Evolutionary conservation across 2,888 invertebrate genomes (phyloP).

Genomic region (Cyrtodaria siliqua): DNA sequence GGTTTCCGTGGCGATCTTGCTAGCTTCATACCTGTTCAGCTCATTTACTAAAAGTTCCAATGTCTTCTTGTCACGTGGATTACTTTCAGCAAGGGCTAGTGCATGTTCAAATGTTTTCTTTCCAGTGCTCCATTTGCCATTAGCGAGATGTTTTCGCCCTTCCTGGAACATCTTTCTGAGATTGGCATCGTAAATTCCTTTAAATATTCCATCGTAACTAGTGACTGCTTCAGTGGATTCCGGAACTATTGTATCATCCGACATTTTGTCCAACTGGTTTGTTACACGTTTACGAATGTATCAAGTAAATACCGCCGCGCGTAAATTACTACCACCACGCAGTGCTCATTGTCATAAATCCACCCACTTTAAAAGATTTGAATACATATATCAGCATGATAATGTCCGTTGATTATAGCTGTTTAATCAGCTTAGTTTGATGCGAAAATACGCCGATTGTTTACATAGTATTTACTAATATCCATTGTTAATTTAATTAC

Average conservation of each 20-base stretch:
- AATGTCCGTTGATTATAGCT: no score
- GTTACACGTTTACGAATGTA: no score
- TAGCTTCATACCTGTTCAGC: constrained; percentile 48
- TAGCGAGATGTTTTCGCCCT: constrained; percentile 53
- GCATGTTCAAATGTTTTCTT: constrained; percentile 48
- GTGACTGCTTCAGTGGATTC: constrained; percentile 56
- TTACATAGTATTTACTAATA: no score
- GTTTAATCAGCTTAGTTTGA: no score
- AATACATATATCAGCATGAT: no score
- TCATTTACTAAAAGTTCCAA: constrained; percentile 58
- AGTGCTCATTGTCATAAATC: no score
- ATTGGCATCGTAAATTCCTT: constrained; percentile 63
- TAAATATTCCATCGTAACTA: constrained; percentile 74
- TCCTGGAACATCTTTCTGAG: constrained; percentile 57
- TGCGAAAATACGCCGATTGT: no score
- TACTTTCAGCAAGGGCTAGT: constrained; percentile 25
- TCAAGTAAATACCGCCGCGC: no score
- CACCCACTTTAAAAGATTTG: no score
- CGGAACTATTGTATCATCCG: not conserved
- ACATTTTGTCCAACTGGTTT: no score
- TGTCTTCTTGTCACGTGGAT: constrained; percentile 57
- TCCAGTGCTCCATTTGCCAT: constrained; percentile 52
- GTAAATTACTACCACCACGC: no score
- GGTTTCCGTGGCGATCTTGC: constrained; percentile 39
- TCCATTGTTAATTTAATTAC: no score